A percentile compares a stretch with the other conserved stretches of the same genome.
Conservation (phyloP, 2,888 invertebrate species). For the Hyppa rectilinea region DNA sequence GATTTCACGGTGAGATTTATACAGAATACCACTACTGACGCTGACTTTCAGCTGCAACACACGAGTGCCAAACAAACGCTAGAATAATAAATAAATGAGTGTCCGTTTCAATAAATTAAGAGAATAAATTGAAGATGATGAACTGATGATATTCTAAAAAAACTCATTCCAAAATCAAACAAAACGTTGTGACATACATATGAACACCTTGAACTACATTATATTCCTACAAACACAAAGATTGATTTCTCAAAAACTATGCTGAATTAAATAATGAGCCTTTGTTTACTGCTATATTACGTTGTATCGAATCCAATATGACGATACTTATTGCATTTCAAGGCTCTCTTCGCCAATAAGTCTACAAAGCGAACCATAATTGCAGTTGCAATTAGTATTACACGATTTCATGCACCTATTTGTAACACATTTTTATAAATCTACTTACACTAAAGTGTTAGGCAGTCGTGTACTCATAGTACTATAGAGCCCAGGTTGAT, state of each 20-base stretch:
- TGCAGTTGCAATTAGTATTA: slow-evolving; percentile 9
- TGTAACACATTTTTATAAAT: background rate
- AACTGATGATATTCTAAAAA: too few relatives aligned
- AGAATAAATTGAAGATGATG: too few relatives aligned
- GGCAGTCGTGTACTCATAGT: background rate
- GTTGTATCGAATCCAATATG: background rate
- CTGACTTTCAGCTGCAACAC: too few relatives aligned
- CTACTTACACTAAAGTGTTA: background rate
- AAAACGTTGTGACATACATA: too few relatives aligned
- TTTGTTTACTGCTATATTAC: background rate
- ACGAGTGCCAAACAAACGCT: too few relatives aligned
- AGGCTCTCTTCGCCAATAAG: slow-evolving; percentile 44
- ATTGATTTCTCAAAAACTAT: slow-evolving; percentile 14
- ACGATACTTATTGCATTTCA: slow-evolving; percentile 26
- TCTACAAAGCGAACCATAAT: slow-evolving; percentile 18
- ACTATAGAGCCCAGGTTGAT: too few relatives aligned
- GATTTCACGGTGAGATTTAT: too few relatives aligned
- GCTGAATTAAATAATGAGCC: background rate
- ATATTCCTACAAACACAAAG: background rate
- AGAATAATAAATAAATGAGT: too few relatives aligned
- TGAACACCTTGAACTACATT: slow-evolving; percentile 13
- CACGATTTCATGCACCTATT: slow-evolving; percentile 41
- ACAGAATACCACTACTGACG: too few relatives aligned
- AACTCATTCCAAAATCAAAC: too few relatives aligned
- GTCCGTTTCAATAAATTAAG: too few relatives aligned